These are phyloP conservation scores for Mermis nigrescens DNA, from an alignment of 2,888 invertebrate species.

Conservation along the genomic window DNA sequence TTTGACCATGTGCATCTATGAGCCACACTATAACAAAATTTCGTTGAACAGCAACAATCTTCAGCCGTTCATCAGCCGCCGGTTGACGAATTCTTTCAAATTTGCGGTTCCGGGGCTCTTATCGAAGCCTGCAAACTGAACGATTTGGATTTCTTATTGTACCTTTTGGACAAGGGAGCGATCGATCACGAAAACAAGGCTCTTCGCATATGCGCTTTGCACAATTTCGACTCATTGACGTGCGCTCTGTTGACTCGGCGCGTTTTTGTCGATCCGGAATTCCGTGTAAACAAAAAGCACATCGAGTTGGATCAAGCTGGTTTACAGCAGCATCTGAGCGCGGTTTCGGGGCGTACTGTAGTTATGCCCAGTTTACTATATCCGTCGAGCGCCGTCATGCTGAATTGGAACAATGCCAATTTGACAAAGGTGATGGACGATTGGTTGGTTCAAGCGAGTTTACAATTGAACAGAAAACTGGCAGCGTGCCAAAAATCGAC, in stretches of 20 bases:
- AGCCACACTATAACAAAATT: too few relatives aligned
- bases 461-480: constrained; percentile 62
- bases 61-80: constrained; percentile 8
- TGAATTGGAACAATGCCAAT: constrained; percentile 64
- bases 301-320: constrained; percentile 46
- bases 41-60: too few relatives aligned
- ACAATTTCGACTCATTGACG: constrained; percentile 4
- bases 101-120: constrained; percentile 37
- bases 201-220: constrained; percentile 34
- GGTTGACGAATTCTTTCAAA: constrained; percentile 20
- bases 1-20: too few relatives aligned
- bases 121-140: constrained; percentile 51
- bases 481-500: constrained; percentile 31
- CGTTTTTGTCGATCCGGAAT: constrained; percentile 57
- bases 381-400: constrained; percentile 39
- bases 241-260: constrained; percentile 19
- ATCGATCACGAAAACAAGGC: constrained; percentile 67
- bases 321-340: constrained; percentile 3
- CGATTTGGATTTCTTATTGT: constrained; percentile 47
- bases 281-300: constrained; percentile 69
- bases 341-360: neutral
- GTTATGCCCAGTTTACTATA: constrained; percentile 21
- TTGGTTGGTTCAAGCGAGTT: constrained; percentile 64
- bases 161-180: constrained; percentile 59
- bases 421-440: constrained; percentile 48